phyloP scores from a whole-genome alignment of 2,113 vertebrate species.

The Muntiacus muntjak region DNA sequence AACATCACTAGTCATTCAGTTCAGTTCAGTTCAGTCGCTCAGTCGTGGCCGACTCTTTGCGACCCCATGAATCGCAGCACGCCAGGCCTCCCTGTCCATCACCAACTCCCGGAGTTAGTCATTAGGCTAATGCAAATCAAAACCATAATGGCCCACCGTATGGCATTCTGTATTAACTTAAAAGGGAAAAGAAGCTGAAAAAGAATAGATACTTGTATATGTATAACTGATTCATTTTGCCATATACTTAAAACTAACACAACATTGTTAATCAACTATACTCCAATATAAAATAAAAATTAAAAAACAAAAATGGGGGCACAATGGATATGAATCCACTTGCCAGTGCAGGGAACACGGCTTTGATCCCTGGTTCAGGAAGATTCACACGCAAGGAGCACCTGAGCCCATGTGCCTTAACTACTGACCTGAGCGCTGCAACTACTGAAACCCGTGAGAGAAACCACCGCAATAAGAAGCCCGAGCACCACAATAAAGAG shows the following conservation, averaged over 20 bases:
- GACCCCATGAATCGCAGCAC: too few relatives aligned
- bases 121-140: neutral
- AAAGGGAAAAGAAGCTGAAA: too few relatives aligned
- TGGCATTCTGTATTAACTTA: too few relatives aligned
- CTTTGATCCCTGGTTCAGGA: neutral
- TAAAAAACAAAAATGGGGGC: neutral
- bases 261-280: too few relatives aligned
- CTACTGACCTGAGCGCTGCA: neutral
- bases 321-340: neutral
- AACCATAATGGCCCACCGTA: too few relatives aligned
- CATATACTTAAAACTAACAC: too few relatives aligned
- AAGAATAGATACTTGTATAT: too few relatives aligned
- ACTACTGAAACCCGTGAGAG: neutral
- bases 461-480: too few relatives aligned
- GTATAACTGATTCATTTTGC: too few relatives aligned
- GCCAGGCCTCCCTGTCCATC: too few relatives aligned
- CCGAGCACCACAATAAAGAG: neutral
- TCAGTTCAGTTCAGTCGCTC: neutral
- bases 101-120: neutral
- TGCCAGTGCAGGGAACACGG: neutral
- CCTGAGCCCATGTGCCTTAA: neutral
- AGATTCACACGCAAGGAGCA: neutral
- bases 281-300: neutral
- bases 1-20: neutral
- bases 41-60: neutral